Evolutionary conservation across 2,113 vertebrate species (phyloP).

Genomic region (Mastomys coucha): DNA sequence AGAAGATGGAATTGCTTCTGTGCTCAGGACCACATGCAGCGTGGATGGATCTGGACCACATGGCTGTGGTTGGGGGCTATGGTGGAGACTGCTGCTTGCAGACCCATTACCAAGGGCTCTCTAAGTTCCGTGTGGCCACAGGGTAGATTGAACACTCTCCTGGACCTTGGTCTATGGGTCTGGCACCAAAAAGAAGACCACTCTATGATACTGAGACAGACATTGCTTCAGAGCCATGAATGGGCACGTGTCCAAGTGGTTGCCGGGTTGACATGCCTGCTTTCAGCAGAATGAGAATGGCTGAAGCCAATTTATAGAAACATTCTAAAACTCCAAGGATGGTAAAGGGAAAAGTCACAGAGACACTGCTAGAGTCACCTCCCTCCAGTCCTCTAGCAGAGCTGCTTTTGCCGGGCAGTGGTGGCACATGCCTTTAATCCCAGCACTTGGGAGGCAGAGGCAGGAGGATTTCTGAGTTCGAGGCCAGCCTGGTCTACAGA

Average conservation of each 20-base stretch:
- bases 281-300: neutral
- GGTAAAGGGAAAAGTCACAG: no score
- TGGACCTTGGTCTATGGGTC: neutral
- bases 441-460: no score
- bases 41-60: neutral
- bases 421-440: no score
- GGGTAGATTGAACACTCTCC: neutral
- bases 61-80: neutral
- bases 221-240: neutral
- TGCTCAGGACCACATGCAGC: no score
- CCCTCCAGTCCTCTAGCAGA: neutral
- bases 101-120: neutral
- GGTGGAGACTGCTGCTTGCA: neutral
- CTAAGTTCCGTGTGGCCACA: neutral
- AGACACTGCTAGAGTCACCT: no score
- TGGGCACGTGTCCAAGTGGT: no score
- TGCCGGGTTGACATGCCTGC: neutral
- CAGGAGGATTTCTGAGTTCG: no score
- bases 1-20: neutral
- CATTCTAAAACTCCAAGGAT: neutral
- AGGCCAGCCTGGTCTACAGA: no score
- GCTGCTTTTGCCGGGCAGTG: no score
- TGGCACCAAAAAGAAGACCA: neutral
- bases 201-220: no score
- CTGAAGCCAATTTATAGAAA: no score